Conservation (phyloP, 2,888 invertebrate genomes). For the Hydraecia micacea region DNA sequence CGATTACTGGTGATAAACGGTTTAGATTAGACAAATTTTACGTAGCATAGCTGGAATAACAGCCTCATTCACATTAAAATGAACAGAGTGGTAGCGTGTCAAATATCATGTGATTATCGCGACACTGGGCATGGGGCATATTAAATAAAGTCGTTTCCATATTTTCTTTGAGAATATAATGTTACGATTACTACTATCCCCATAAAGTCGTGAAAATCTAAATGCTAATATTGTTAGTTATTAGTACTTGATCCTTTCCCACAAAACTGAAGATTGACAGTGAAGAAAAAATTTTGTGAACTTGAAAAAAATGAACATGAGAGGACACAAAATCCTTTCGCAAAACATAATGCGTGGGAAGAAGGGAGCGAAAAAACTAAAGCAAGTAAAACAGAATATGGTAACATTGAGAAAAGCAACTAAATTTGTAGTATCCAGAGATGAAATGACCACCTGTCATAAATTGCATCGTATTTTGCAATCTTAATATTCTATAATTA, state of each 20-base stretch:
- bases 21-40: constrained; percentile 56
- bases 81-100: constrained; percentile 39
- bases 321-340: background rate
- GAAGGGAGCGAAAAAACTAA: background rate
- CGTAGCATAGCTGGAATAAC: constrained; percentile 2
- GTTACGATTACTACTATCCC: background rate
- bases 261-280: background rate
- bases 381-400: background rate
- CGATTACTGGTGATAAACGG: constrained; percentile 53
- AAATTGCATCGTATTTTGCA: constrained; percentile 51
- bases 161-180: background rate
- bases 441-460: constrained; percentile 36
- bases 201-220: background rate
- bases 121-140: constrained; percentile 2
- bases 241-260: background rate
- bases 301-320: background rate
- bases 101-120: constrained; percentile 36
- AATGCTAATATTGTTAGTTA: background rate
- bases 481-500: constrained; percentile 55
- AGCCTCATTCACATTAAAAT: constrained; percentile 24
- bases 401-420: background rate
- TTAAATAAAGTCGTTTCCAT: constrained; percentile 6
- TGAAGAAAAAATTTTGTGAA: background rate
- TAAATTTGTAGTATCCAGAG: constrained; percentile 12
- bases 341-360: background rate